A percentile compares a stretch with the other conserved stretches of the same genome.
Evolutionary conservation across 2,797 vertebrate genomes (phyloP).

Genomic region (Etheostoma perlongum): DNA sequence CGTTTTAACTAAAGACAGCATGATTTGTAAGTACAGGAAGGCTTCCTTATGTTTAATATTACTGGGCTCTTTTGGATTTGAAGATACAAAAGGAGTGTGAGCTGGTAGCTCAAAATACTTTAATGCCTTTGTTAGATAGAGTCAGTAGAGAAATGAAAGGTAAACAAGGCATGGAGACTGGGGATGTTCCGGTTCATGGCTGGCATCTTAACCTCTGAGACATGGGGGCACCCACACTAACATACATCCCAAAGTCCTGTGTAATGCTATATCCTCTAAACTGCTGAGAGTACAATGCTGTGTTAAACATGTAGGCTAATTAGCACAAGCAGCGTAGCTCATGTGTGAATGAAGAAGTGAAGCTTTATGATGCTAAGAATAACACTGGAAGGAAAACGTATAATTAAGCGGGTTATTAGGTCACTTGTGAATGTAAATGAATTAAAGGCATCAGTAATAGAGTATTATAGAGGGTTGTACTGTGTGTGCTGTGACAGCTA

Average conservation of each 20-base stretch:
- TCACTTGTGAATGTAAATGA: constrained; percentile 21
- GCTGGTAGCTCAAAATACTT: too few species aligned
- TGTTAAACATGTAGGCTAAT: constrained; percentile 6
- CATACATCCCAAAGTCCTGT: background rate
- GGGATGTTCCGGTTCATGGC: too few species aligned
- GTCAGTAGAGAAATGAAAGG: background rate
- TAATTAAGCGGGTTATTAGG: constrained; percentile 19
- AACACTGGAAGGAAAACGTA: background rate
- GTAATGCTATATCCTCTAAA: background rate
- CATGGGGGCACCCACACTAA: too few species aligned
- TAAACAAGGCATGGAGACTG: background rate
- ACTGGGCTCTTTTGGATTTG: too few species aligned
- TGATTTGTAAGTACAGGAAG: background rate
- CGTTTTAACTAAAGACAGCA: background rate
- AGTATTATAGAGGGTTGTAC: constrained; percentile 11
- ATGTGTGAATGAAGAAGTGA: constrained; percentile 21
- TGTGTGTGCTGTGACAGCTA: background rate
- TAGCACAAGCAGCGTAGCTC: constrained; percentile 2
- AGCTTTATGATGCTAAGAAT: constrained; percentile 9
- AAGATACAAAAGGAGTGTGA: too few species aligned
- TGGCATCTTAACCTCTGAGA: too few species aligned
- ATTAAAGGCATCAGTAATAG: constrained; percentile 9
- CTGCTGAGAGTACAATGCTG: background rate
- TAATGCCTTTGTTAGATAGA: background rate
- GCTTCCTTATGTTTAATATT: background rate